Percentiles rank a stretch among this genome's conserved stretches.
Conservation (phyloP, 2,888 invertebrate genomes). For the Byasa hedistus region DNA sequence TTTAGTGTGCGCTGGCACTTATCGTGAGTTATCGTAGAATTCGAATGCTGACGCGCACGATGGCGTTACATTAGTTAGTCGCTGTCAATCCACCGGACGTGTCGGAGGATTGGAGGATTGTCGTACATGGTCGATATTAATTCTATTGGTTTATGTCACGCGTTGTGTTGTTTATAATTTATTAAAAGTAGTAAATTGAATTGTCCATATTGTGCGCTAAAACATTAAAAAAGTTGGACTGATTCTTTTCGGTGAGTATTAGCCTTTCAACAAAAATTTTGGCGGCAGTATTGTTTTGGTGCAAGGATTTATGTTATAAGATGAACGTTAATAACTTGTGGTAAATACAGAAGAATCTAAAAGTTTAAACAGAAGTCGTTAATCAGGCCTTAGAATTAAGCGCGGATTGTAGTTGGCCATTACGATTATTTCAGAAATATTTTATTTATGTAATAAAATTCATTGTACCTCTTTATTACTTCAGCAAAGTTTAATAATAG, state of each 20-base stretch:
- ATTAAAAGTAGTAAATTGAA: neutral
- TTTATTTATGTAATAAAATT: too few species aligned
- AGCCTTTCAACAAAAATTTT: slow-evolving; percentile 1
- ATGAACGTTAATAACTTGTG: too few species aligned
- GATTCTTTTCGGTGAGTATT: too few species aligned
- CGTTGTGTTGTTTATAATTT: slow-evolving; percentile 3
- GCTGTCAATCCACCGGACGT: slow-evolving; percentile 32
- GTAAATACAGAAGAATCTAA: too few species aligned
- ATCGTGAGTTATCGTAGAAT: slow-evolving; percentile 32
- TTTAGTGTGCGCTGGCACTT: slow-evolving; percentile 26
- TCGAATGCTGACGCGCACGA: slow-evolving; percentile 21
- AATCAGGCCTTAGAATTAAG: too few species aligned
- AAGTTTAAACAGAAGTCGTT: too few species aligned
- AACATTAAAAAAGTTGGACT: neutral
- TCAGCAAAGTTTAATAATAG: too few species aligned
- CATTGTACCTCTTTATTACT: too few species aligned
- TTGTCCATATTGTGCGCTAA: neutral
- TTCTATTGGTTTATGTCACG: slow-evolving; percentile 13
- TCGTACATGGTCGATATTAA: slow-evolving; percentile 20
- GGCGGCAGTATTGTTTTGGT: slow-evolving; percentile 8
- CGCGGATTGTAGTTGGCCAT: too few species aligned
- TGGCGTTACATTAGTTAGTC: slow-evolving; percentile 30
- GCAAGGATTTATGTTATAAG: neutral
- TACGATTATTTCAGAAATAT: too few species aligned
- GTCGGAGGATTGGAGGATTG: slow-evolving; percentile 32